Evolutionary conservation across 2,113 vertebrate species (phyloP).

Genomic region (Melanerpes formicivorus): DNA sequence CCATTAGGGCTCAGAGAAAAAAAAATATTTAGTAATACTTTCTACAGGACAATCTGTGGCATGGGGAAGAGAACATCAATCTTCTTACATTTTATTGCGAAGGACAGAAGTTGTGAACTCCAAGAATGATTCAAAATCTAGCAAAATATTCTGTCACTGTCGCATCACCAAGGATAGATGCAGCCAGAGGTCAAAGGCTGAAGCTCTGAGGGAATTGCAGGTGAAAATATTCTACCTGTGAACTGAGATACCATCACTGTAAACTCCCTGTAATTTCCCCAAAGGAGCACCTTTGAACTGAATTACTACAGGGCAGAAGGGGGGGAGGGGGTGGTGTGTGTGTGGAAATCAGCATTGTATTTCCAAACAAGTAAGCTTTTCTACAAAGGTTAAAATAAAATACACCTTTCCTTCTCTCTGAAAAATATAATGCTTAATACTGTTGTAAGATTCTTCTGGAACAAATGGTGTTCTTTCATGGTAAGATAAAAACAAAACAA

Average conservation of each 20-base stretch:
- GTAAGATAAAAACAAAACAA: neutral
- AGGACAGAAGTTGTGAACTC: slow-evolving; percentile 71
- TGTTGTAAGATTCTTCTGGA: neutral
- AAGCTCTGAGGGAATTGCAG: slow-evolving; percentile 74
- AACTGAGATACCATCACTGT: slow-evolving; percentile 47
- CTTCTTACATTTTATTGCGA: slow-evolving; percentile 52
- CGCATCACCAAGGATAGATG: slow-evolving; percentile 84
- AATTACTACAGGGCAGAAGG: slow-evolving; percentile 25
- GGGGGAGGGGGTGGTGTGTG: too few species aligned
- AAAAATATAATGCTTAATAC: neutral
- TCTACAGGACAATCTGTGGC: neutral
- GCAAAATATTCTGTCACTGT: slow-evolving; percentile 79
- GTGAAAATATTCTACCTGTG: slow-evolving; percentile 62
- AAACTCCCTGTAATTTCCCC: slow-evolving; percentile 50
- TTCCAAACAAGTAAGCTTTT: neutral
- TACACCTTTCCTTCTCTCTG: neutral
- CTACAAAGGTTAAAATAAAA: neutral
- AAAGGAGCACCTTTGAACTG: slow-evolving; percentile 38
- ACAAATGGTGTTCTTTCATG: neutral
- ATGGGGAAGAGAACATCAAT: neutral
- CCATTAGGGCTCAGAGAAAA: neutral
- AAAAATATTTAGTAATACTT: neutral
- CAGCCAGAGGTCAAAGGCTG: slow-evolving; percentile 83
- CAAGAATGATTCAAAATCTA: slow-evolving; percentile 71
- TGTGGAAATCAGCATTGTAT: neutral